Evolutionary conservation across 1,140 invertebrate species (phyloP), one percentile per base, ranked within the genome.

Genomic region (Drosophila orosa): DNA sequence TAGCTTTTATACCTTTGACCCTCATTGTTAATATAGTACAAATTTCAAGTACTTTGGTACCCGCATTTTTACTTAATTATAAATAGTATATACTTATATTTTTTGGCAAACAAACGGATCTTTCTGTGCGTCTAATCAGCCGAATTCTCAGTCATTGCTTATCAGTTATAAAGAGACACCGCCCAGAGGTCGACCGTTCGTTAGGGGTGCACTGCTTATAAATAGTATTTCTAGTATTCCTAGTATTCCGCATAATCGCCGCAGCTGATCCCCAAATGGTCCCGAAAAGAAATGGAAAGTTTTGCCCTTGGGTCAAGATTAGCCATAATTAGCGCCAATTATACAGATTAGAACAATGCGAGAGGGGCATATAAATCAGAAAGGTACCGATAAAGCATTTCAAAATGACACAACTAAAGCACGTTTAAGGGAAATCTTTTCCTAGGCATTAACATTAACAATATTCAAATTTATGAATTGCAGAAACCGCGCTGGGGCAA

Each of bases 401-500:
- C 7, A 2, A 55, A 45, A 37, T 59, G 68, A 72, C 29, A 54
- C 8, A 68, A 47, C 47, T 29, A 29, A 6, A 6, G 24, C 33
- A 44, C 71, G 22, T 22, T 15, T 19, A 37, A 15, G 35, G 9
- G 25, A 33, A 52, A 22, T 42, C 17, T 10, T 22, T 37, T 52
- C 35, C 42, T 62, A 22, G 3, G 13, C 22, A n/a, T 2, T 48
- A 19, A n/a, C 25, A 19, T 12, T 25, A 25, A 39, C 31, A 10
- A 8, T 9, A 22, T 15, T 19, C 22, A 12, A 22, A 52, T 33
- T 45, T 10, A 24, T 33, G 4, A 17, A 5, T 60, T 55, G 10
- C 66, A 91, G 90, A 80, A 78, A 68, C 61, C 59, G 9, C 31
- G 66, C 90, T 91, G 90, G 90, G 71, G 72, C 12, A 80, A 77